Base-by-base conservation (phyloP, 2,888 invertebrate species). In the Ptycholaimellus sp. region DNA sequence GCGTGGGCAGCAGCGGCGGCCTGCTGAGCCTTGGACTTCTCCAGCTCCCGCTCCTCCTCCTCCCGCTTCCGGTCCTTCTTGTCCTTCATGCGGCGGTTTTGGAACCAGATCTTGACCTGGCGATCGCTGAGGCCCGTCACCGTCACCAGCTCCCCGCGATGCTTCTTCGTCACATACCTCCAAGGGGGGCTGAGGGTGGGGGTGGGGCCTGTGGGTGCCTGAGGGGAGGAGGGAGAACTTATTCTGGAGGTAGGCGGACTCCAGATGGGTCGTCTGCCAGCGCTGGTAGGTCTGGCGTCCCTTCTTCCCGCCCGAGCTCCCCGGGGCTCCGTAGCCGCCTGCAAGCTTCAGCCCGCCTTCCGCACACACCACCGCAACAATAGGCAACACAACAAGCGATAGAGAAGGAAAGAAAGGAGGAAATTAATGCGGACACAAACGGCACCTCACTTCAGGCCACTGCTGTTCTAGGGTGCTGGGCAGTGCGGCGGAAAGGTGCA, bases 281-380 rank as follows among this genome's bases (percentile, higher is more conserved):
- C 90, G 83, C 34, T 85, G 87, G 66, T 93, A 93, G 16, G 90
- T 90, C 64, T 90, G 90, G 65, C 90, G 79, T 70, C 90, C 90
- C 73, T 93, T 93, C 57, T 36, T 36, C 18, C 35, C 25, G 11
- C 5, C 33, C 9, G 16, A 29, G 25, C 25, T 7, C 25, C n/a
- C n/a, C n/a, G n/a, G n/a, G n/a, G n/a, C n/a, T n/a, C n/a, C n/a
- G n/a, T n/a, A n/a, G n/a, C n/a, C n/a, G n/a, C n/a, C n/a, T n/a
- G n/a, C n/a, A n/a, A n/a, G n/a, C n/a, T n/a, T n/a, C n/a, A n/a
- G n/a, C n/a, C n/a, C n/a, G n/a, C n/a, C n/a, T n/a, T n/a, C n/a
- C n/a, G n/a, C n/a, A n/a, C n/a, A n/a, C n/a, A n/a, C n/a, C n/a
- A n/a, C n/a, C n/a, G n/a, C n/a, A n/a, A n/a, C n/a, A n/a, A n/a